Evolutionary conservation across 2,888 invertebrate species (phyloP).

Genomic region (Oeneis ivallda): DNA sequence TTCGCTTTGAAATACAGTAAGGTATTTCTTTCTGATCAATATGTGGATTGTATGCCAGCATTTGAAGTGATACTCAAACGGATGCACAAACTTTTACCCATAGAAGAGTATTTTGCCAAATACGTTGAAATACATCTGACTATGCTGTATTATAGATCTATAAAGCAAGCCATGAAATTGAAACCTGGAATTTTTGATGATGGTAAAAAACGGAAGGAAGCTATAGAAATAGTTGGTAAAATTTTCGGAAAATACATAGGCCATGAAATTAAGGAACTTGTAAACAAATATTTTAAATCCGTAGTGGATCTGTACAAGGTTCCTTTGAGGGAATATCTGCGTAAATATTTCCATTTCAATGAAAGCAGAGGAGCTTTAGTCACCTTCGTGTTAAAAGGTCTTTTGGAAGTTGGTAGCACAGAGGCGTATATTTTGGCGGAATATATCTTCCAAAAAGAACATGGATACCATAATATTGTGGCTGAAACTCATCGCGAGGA

Average conservation of each 20-base stretch:
- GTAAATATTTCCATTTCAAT: constrained; percentile 34
- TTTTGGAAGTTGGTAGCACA: constrained; percentile 33
- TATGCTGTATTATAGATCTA: constrained; percentile 57
- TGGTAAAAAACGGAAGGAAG: constrained; percentile 44
- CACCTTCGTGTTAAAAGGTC: constrained; percentile 37
- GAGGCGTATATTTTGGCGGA: constrained; percentile 42
- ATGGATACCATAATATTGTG: constrained; percentile 10
- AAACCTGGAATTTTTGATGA: constrained; percentile 49
- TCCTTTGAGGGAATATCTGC: constrained; percentile 44
- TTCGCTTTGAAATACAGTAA: constrained; percentile 49
- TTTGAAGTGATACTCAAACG: constrained; percentile 50
- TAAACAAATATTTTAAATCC: constrained; percentile 51
- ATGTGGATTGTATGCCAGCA: constrained; percentile 50
- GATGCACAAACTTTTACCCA: constrained; percentile 49
- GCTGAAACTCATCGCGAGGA: constrained; percentile 26
- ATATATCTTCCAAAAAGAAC: constrained; percentile 31
- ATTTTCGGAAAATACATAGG: constrained; percentile 53
- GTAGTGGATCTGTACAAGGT: constrained; percentile 49
- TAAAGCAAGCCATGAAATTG: constrained; percentile 49
- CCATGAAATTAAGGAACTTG: constrained; percentile 49
- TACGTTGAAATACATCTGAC: constrained; percentile 54
- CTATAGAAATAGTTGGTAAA: constrained; percentile 50
- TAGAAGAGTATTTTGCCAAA: constrained; percentile 49
- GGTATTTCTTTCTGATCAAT: constrained; percentile 50
- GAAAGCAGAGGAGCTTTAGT: constrained; percentile 33